These are phyloP conservation scores for Phoenicopterus ruber DNA, from an alignment of 2,113 vertebrate genomes.

Conservation along the genomic window DNA sequence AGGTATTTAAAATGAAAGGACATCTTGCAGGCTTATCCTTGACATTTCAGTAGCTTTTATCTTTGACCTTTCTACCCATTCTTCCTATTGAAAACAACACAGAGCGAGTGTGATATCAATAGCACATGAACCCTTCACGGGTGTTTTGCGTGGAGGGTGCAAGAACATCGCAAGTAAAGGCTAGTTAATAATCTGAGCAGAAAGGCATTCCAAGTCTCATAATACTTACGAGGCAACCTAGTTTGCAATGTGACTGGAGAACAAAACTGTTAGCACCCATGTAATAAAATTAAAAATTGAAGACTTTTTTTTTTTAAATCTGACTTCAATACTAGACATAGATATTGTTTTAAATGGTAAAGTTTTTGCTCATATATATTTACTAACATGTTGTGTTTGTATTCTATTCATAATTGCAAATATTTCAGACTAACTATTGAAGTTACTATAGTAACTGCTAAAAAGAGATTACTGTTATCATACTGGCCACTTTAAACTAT, in stretches of 20 bases:
- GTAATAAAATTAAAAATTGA: background rate
- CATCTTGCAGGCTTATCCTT: slow-evolving; percentile 6
- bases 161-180: background rate
- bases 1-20: slow-evolving; percentile 36
- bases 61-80: slow-evolving; percentile 43
- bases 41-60: slow-evolving; percentile 52
- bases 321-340: background rate
- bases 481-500: background rate
- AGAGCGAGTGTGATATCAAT: background rate
- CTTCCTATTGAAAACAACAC: background rate
- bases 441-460: background rate
- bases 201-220: background rate
- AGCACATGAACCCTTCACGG: background rate
- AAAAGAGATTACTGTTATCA: background rate
- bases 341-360: background rate
- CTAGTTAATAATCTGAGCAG: background rate
- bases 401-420: background rate
- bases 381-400: background rate
- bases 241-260: background rate
- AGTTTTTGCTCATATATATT: background rate
- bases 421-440: background rate
- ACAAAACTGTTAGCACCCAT: background rate
- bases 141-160: background rate
- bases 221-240: background rate
- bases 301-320: background rate